phyloP scores from a whole-genome alignment of 2,797 vertebrate genomes.

The Margarornis squamiger region DNA sequence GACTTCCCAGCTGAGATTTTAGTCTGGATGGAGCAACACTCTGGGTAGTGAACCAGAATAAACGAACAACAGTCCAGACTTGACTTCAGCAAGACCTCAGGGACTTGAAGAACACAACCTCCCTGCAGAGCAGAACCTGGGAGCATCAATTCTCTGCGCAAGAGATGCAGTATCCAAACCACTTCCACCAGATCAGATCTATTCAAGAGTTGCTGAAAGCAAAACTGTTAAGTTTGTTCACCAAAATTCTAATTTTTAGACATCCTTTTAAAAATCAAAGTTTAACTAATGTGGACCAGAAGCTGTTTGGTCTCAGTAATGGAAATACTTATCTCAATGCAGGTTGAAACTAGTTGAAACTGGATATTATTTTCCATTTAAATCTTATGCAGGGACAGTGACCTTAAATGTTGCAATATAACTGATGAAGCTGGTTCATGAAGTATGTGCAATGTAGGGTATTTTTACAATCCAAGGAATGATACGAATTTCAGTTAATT shows the following conservation, averaged over 20 bases:
- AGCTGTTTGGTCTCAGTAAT: not conserved
- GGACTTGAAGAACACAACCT: not conserved
- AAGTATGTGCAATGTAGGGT: not conserved
- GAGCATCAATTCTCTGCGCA: not conserved
- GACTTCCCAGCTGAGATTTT: not conserved
- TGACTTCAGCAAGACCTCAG: not conserved
- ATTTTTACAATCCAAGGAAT: not conserved
- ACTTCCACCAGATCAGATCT: not conserved
- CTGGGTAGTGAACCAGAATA: not conserved
- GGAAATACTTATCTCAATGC: not conserved
- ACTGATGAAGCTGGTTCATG: not conserved
- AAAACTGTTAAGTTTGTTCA: not conserved
- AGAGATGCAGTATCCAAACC: not conserved
- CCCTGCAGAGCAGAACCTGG: not conserved
- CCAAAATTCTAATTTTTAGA: not conserved
- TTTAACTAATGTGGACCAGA: not conserved
- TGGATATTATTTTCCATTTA: not conserved
- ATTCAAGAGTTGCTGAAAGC: not conserved
- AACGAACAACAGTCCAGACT: not conserved
- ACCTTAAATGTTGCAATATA: not conserved
- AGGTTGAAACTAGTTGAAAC: not conserved
- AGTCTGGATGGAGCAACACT: not conserved
- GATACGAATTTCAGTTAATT: constrained; percentile 4
- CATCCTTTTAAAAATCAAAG: not conserved
- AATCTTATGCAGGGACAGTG: not conserved